Base-by-base conservation (phyloP, 1,140 invertebrate genomes). In the Drosophila azteca region DNA sequence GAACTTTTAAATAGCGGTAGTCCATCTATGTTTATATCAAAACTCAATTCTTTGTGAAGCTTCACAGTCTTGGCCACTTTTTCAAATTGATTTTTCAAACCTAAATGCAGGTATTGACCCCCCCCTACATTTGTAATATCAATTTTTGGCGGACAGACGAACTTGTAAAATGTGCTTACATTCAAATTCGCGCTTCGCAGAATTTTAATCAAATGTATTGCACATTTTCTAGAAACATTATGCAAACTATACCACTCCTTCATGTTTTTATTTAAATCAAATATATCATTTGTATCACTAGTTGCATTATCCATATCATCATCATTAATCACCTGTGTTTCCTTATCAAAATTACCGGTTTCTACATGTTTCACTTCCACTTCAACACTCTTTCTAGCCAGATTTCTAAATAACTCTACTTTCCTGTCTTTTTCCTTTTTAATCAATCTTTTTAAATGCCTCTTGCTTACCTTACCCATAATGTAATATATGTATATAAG, bases 11-110 rank as follows among this genome's bases (percentile, higher is more conserved):
- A 20, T 20, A 20, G 17, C 0, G 17, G 17, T 20, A 20, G 17
- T 20, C 17, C 17, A 51, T 51, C 49, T 29, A 29, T 51, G 49
- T 51, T 51, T n/a, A 51, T 26, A 51, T 51, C 49, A 29, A 51
- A 26, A 11, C 24, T 51, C 15, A 51, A 29, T 9, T 11, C 8
- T 3, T 41, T n/a, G 6, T 3, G 8, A 3, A 41, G 13, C 13
- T 41, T 41, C 8, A 41, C 2, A 9, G 13, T 11, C 13, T 41
- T 41, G 3, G 8, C 13, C 2, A 41, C 13, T 11, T 41, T 41
- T n/a, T 41, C 13, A 11, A 43, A 43, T 43, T 43, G 39, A 4
- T n/a, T 11, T 43, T 43, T 43, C 39, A 43, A 43, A n/a, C n/a
- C n/a, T n/a, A n/a, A n/a, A n/a, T n/a, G n/a, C n/a, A n/a, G n/a